These are phyloP conservation scores for Eidolon helvum DNA, from an alignment of 2,113 vertebrate genomes.

Conservation along the genomic window DNA sequence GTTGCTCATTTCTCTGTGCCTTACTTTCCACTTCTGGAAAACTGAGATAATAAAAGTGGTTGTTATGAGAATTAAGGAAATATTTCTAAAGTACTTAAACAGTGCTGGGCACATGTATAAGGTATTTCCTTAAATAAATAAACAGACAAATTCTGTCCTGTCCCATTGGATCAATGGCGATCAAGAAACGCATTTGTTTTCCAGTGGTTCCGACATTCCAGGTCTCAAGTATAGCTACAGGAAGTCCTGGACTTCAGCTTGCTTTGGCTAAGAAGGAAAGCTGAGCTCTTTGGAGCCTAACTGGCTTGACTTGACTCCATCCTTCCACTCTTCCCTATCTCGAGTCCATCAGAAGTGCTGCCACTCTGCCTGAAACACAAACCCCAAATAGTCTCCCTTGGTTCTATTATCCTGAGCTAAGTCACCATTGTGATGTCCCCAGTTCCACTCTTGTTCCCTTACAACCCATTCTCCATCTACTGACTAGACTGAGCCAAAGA, in stretches of 20 bases:
- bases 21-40: background rate
- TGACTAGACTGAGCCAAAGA: background rate
- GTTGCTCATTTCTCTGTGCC: background rate
- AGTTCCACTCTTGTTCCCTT: background rate
- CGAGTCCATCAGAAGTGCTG: background rate
- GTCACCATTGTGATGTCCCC: background rate
- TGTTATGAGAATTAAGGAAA: background rate
- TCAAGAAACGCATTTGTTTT: background rate
- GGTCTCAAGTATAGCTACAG: background rate
- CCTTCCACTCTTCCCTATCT: background rate
- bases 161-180: background rate
- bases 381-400: background rate
- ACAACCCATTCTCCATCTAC: background rate
- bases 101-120: background rate
- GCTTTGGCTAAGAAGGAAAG: background rate
- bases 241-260: background rate
- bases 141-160: background rate
- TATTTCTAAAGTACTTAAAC: conserved; percentile 3
- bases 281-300: background rate
- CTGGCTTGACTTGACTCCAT: background rate
- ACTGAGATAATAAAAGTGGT: background rate
- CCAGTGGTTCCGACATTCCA: background rate
- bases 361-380: background rate
- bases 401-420: background rate
- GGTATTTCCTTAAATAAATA: background rate